Conservation (phyloP, 1,140 invertebrate species). For the Macrobrachium rosenbergii region DNA sequence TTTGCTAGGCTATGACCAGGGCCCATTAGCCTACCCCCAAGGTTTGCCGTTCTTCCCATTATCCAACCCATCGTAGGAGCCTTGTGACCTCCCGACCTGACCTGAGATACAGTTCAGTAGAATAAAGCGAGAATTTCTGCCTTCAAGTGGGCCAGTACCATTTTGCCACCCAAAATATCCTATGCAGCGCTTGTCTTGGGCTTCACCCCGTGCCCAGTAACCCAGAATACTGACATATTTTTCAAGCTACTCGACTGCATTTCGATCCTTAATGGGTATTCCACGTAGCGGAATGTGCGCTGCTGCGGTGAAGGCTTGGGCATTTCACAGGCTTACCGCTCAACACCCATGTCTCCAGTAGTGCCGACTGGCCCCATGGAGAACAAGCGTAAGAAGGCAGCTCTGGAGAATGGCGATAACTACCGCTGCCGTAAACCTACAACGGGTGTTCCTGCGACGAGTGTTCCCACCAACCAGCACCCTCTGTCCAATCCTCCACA, state of each 20-base stretch:
- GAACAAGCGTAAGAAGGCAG: slow-evolving; percentile 45
- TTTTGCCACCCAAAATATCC: no score
- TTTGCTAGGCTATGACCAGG: no score
- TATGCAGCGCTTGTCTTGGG: no score
- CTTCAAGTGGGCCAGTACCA: no score
- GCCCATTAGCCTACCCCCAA: no score
- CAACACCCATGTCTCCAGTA: slow-evolving; percentile 29
- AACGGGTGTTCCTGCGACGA: slow-evolving; percentile 7
- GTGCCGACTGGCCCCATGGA: slow-evolving; percentile 51
- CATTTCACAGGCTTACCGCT: neutral
- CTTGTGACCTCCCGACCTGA: no score
- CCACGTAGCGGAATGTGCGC: slow-evolving; percentile 5
- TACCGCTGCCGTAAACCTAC: slow-evolving; percentile 12
- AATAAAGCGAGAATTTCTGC: no score
- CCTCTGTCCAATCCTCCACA: neutral
- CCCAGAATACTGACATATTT: no score
- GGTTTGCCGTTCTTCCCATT: no score
- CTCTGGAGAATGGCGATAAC: slow-evolving; percentile 47
- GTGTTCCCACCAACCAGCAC: neutral
- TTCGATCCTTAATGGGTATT: slow-evolving; percentile 38
- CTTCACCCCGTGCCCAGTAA: no score
- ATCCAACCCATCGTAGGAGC: no score
- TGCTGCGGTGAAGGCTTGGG: slow-evolving; percentile 34
- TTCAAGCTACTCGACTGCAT: neutral
- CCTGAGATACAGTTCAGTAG: no score